phyloP scores from a whole-genome alignment of 2,797 vertebrate species.

The Lacerta viridis region DNA sequence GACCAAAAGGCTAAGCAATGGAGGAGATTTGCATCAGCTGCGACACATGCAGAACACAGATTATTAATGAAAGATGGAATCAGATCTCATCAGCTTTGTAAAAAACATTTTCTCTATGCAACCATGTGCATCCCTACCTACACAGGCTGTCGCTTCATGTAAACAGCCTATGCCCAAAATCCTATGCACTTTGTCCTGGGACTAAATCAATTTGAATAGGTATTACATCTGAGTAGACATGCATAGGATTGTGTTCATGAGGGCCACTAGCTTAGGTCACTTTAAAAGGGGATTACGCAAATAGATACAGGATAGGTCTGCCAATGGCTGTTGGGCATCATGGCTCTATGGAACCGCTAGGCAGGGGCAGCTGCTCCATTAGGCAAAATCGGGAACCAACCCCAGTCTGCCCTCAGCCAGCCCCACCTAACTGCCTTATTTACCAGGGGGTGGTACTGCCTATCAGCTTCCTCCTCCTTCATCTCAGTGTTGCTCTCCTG shows the following conservation, averaged over 20 bases:
- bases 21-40: too few relatives aligned
- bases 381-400: too few relatives aligned
- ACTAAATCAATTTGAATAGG: background rate
- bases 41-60: background rate
- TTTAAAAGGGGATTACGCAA: background rate
- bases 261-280: background rate
- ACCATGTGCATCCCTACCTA: background rate
- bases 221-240: background rate
- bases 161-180: background rate
- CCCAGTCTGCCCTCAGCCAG: too few relatives aligned
- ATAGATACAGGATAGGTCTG: too few relatives aligned
- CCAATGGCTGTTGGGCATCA: too few relatives aligned
- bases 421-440: too few relatives aligned
- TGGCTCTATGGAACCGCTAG: too few relatives aligned
- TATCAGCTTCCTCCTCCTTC: too few relatives aligned
- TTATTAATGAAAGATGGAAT: background rate
- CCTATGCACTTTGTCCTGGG: background rate
- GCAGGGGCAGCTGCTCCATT: too few relatives aligned
- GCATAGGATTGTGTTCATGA: background rate
- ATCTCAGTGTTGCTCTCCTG: too few relatives aligned
- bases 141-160: background rate
- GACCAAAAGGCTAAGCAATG: background rate
- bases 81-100: background rate
- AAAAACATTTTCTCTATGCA: background rate
- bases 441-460: too few relatives aligned